These are phyloP conservation scores for Meda fulgida DNA, from an alignment of 2,797 vertebrate species.

Conservation along the genomic window DNA sequence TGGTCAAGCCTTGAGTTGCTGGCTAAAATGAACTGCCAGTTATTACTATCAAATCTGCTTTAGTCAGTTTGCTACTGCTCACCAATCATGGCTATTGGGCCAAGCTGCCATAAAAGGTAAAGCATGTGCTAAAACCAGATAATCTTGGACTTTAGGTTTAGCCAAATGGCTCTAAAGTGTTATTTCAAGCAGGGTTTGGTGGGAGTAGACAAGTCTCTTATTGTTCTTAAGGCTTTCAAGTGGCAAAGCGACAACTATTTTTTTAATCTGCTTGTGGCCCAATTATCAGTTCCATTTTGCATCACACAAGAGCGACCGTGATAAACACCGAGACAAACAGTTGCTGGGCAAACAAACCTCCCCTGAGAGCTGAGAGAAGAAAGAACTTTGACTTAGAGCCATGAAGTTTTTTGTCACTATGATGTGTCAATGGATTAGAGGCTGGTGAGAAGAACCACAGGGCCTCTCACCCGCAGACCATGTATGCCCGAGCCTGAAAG, in stretches of 20 bases:
- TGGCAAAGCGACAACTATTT: constrained; percentile 11
- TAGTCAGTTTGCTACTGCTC: neutral
- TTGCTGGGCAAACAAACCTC: constrained; percentile 38
- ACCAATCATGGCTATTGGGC: neutral
- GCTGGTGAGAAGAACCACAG: constrained; percentile 29
- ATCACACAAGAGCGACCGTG: constrained; percentile 17
- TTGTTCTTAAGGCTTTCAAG: constrained; percentile 6
- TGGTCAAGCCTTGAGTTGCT: neutral
- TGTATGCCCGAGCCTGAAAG: constrained; percentile 56
- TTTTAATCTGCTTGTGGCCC: constrained; percentile 37
- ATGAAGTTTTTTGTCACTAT: constrained; percentile 33
- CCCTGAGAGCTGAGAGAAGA: constrained; percentile 57
- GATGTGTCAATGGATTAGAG: constrained; percentile 33
- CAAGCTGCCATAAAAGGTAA: neutral
- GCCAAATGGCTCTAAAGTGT: neutral
- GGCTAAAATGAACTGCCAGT: neutral
- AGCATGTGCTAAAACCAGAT: constrained; percentile 7
- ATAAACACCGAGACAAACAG: neutral
- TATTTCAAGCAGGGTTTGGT: neutral
- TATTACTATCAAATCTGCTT: neutral
- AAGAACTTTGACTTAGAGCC: constrained; percentile 36
- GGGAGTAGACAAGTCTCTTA: neutral
- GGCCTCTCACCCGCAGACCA: constrained; percentile 20
- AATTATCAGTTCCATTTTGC: constrained; percentile 38
- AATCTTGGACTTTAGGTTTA: neutral